Percentiles rank a stretch among this genome's conserved stretches.
These are phyloP conservation scores for Caenorhabditis sp. DNA, from an alignment of 2,888 invertebrate species.

Conservation along the genomic window DNA sequence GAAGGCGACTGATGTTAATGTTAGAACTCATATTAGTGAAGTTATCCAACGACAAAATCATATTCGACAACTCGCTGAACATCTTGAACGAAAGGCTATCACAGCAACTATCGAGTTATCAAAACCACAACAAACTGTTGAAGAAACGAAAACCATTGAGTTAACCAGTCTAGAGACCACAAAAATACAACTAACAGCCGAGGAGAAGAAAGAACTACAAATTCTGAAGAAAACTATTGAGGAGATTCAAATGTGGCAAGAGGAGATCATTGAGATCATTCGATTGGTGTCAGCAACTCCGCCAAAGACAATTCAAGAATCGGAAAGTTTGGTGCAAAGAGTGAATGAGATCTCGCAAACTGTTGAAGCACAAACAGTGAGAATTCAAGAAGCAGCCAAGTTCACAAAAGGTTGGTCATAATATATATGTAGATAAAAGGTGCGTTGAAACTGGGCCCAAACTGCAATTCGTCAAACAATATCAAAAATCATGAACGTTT, in stretches of 20 bases:
- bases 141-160: slow-evolving; percentile 41
- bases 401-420: slow-evolving; percentile 26
- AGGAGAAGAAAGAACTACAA: slow-evolving; percentile 39
- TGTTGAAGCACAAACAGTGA: slow-evolving; percentile 27
- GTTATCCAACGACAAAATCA: slow-evolving; percentile 37
- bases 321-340: slow-evolving; percentile 23
- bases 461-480: no score
- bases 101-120: slow-evolving; percentile 33
- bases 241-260: slow-evolving; percentile 50
- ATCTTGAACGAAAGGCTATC: slow-evolving; percentile 34
- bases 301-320: slow-evolving; percentile 27
- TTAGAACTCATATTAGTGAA: slow-evolving; percentile 26
- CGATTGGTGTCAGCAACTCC: slow-evolving; percentile 19
- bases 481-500: no score
- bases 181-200: slow-evolving; percentile 30
- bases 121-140: slow-evolving; percentile 22
- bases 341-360: slow-evolving; percentile 35
- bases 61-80: slow-evolving; percentile 38
- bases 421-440: background rate
- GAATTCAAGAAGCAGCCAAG: slow-evolving; percentile 30
- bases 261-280: slow-evolving; percentile 45
- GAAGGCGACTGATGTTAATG: slow-evolving; percentile 26
- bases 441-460: no score
- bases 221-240: slow-evolving; percentile 42
- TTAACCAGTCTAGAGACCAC: slow-evolving; percentile 27